Base-by-base conservation (phyloP, 1,140 invertebrate genomes). In the Phenacoccus solenopsis region DNA sequence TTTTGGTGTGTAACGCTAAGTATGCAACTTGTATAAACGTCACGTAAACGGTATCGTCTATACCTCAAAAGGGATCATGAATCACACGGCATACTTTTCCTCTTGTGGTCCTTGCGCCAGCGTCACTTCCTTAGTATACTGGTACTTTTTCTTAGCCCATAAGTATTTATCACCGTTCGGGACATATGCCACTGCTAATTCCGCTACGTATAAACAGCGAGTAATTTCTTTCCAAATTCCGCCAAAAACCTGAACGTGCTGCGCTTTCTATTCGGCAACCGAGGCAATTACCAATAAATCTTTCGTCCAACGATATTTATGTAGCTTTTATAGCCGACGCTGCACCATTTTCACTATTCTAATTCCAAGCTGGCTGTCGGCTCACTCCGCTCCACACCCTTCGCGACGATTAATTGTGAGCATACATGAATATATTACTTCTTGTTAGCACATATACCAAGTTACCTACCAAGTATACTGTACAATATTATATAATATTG, bases 1-100 rank as follows among this genome's bases (percentile, higher is more conserved):
- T 49, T 49, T 49, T 49, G 38, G 38, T 16, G n/a, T 16, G 20
- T 49, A 49, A 49, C 38, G 38, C 38, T 49, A 49, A 49, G 38
- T 49, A 49, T 49, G 38, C 38, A 49, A 49, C 38, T 49, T 49
- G 38, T 49, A 49, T 49, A 49, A 49, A 49, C 38, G 38, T 49
- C 38, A 49, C 38, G 38, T 49, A 49, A 49, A 49, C 38, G 20
- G 38, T 49, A 49, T 49, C 38, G 38, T 49, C 38, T 49, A 49
- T 49, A 49, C 38, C 38, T 49, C 38, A 49, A 49, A 49, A 49
- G 38, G 38, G 38, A 49, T 49, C 38, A 49, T 49, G 38, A 49
- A 49, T 49, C 38, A 49, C 38, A n/a, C 38, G 38, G 38, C 2
- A n/a, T n/a, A n/a, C n/a, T 49, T 49, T 49, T 49, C 38, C 38